Conservation (phyloP, 2,888 invertebrate genomes). For the Abrostola tripartita region DNA sequence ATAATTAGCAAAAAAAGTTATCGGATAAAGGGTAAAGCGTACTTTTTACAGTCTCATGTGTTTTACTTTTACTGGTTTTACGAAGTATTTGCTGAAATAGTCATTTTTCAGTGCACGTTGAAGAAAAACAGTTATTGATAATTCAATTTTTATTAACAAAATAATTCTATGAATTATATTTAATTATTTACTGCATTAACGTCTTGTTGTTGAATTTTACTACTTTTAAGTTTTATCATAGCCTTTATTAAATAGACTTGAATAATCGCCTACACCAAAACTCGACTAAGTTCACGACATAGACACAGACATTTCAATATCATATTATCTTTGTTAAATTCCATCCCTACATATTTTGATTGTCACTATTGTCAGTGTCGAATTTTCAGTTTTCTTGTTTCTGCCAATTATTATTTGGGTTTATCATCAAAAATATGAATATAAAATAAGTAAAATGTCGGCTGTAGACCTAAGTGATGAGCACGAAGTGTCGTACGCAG, state of each 20-base stretch:
- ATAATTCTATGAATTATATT: too few relatives aligned
- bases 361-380: neutral
- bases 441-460: constrained; percentile 36
- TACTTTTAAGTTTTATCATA: too few relatives aligned
- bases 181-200: too few relatives aligned
- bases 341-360: constrained; percentile 1
- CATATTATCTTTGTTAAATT: neutral
- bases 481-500: constrained; percentile 28
- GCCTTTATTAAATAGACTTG: neutral
- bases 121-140: too few relatives aligned
- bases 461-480: constrained; percentile 24
- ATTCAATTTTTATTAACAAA: too few relatives aligned
- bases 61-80: too few relatives aligned
- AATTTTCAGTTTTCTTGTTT: neutral
- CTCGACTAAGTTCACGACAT: neutral
- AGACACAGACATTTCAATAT: neutral
- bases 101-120: too few relatives aligned
- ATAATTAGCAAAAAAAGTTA: too few relatives aligned
- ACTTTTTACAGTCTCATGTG: too few relatives aligned
- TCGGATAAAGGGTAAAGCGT: too few relatives aligned
- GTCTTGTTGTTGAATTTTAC: too few relatives aligned
- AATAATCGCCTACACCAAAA: neutral
- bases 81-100: too few relatives aligned
- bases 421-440: neutral
- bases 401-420: neutral